phyloP scores from a whole-genome alignment of 2,888 invertebrate genomes.

The Agonopterix subpropinquella region DNA sequence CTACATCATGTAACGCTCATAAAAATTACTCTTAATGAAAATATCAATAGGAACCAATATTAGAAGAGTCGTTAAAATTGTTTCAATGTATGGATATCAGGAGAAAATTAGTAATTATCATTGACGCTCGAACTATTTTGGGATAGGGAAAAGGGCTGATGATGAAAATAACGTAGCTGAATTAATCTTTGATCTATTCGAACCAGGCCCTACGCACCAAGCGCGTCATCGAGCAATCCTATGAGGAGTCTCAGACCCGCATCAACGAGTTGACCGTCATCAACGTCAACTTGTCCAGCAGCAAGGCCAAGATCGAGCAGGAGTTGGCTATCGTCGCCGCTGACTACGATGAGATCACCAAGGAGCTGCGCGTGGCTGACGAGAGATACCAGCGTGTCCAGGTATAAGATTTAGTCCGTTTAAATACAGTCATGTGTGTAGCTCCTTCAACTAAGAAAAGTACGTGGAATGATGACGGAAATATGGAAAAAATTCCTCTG shows the following conservation, averaged over 20 bases:
- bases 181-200: neutral
- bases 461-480: too few species aligned
- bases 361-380: slow-evolving; percentile 94
- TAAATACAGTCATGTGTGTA: neutral
- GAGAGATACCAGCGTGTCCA: slow-evolving; percentile 96
- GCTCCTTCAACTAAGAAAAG: too few species aligned
- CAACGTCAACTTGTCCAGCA: slow-evolving; percentile 95
- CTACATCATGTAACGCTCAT: too few species aligned
- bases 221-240: slow-evolving; percentile 91
- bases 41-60: too few species aligned
- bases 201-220: slow-evolving; percentile 92
- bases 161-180: too few species aligned
- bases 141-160: too few species aligned
- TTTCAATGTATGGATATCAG: too few species aligned
- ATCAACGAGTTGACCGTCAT: slow-evolving; percentile 96
- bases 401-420: slow-evolving; percentile 39
- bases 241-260: slow-evolving; percentile 93
- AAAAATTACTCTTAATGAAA: too few species aligned
- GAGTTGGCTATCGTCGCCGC: slow-evolving; percentile 93
- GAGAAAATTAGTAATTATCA: too few species aligned
- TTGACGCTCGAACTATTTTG: too few species aligned
- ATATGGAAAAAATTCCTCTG: too few species aligned
- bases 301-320: slow-evolving; percentile 96
- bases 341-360: slow-evolving; percentile 98
- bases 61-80: too few species aligned